Percentiles rank a stretch among this genome's conserved stretches.
These are phyloP conservation scores for Mnemiopsis leidyi DNA, from an alignment of 37 sponge, comb jelly and placozoan species.

Conservation along the genomic window DNA sequence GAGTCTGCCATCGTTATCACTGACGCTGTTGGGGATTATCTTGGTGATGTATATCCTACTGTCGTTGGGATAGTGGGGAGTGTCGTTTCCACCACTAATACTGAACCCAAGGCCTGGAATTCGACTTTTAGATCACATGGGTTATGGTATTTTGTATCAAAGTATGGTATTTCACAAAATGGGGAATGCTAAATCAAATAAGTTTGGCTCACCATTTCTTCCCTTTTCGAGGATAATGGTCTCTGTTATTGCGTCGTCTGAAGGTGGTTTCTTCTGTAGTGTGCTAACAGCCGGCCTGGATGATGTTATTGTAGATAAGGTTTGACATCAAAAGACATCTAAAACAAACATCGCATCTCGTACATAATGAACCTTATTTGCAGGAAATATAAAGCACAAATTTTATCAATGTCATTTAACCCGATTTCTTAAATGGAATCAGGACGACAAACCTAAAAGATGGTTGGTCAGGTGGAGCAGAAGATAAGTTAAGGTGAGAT, in stretches of 20 bases:
- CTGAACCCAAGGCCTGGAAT: slow-evolving; percentile 86
- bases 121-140: too few species aligned
- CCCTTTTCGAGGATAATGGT: slow-evolving; percentile 57
- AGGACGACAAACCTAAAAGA: not conserved
- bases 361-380: too few species aligned
- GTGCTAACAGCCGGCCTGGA: not conserved
- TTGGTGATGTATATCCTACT: slow-evolving; percentile 83
- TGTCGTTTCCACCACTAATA: slow-evolving; percentile 91
- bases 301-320: too few species aligned
- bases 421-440: too few species aligned
- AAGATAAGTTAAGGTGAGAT: slow-evolving; percentile 2
- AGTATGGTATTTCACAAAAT: too few species aligned
- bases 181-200: too few species aligned
- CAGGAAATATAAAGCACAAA: too few species aligned
- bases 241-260: slow-evolving; percentile 17
- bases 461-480: not conserved
- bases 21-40: slow-evolving; percentile 77
- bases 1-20: slow-evolving; percentile 79
- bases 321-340: too few species aligned
- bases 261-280: not conserved
- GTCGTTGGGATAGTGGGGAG: slow-evolving; percentile 78
- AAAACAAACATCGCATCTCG: too few species aligned
- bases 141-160: too few species aligned
- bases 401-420: too few species aligned
- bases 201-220: slow-evolving; percentile 36